Percentiles rank a stretch among this genome's conserved stretches.
phyloP scores from a whole-genome alignment of 2,113 vertebrate genomes.

The Lota lota region DNA sequence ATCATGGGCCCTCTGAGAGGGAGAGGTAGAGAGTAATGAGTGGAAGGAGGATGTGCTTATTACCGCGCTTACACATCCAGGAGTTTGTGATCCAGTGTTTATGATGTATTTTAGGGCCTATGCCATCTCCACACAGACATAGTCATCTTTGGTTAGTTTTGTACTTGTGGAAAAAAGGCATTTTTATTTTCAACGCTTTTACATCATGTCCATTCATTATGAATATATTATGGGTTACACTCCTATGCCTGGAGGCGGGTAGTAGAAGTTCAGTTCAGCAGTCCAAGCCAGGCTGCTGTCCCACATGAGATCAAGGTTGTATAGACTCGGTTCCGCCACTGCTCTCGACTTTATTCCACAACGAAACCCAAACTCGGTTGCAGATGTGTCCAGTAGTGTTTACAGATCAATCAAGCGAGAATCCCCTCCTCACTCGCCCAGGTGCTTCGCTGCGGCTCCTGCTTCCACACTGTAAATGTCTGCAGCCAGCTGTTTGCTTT shows the following conservation, averaged over 20 bases:
- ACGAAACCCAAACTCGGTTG: constrained; percentile 37
- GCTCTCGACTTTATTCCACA: constrained; percentile 30
- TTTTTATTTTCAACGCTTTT: no score
- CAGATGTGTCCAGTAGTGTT: constrained; percentile 30
- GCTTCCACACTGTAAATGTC: no score
- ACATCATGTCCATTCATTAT: no score
- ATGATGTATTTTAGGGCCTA: constrained; percentile 69
- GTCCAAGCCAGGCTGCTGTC: constrained; percentile 30
- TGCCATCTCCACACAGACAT: constrained; percentile 26
- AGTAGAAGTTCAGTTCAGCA: constrained; percentile 10
- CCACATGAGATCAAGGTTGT: constrained; percentile 44
- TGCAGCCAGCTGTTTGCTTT: no score
- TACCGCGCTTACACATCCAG: constrained; percentile 4
- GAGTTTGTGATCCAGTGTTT: constrained; percentile 61
- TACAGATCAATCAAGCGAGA: constrained; percentile 35
- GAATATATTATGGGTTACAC: constrained; percentile 16
- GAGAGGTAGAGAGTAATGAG: constrained; percentile 55
- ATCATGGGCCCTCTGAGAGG: no score
- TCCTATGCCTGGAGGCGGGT: constrained; percentile 30
- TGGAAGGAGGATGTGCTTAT: constrained; percentile 51
- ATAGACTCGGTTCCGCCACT: constrained; percentile 15
- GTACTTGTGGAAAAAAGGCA: no score
- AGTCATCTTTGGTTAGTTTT: no score
- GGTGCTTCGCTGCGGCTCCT: no score
- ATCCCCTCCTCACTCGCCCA: not conserved